Evolutionary conservation across 2,797 vertebrate genomes (phyloP), one percentile per base, ranked within the genome.

Genomic region (Dryobates pubescens): DNA sequence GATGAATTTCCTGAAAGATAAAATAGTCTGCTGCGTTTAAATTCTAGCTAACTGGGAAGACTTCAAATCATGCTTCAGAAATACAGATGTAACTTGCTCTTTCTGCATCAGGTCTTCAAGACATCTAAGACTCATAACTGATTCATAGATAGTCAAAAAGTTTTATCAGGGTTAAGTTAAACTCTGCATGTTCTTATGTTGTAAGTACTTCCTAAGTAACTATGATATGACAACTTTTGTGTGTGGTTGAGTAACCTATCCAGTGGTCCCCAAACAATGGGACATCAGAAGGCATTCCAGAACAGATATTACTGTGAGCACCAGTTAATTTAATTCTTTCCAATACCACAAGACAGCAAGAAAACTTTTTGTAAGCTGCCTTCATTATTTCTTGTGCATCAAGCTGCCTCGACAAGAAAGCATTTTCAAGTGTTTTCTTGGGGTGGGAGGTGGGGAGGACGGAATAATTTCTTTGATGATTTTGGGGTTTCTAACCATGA

Each of bases 151-250:
- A 86, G 18, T 23, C 2, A 0, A 45, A 7, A 82, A 69, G 27
- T 7, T 17, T 58, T 79, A 32, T 16, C 32, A 58, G n/a, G 5
- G 12, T 45, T 5, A 3, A 9, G 16, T 56, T 81, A 67, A 89
- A 75, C 12, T 72, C 17, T 53, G 4, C 12, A 34, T 1, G 0
- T 61, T 6, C 2, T 32, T 36, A 27, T 7, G 4, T 16, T n/a
- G 27, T 18, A 74, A 76, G 7, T 36, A 47, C 7, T 72, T 72
- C 18, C 34, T 51, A 68, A 85, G 20, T 36, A 51, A 53, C 26
- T 82, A 9, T 0, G 2, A 6, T 27, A 71, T 8, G 16, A 34
- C 4, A 54, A 6, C 4, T 77, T 85, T 47, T n/a, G 69, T 8
- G 29, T 17, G 11, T 58, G 45, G 8, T 7, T 4, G 3, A 59